These are phyloP conservation scores for Eupeodes luniger DNA, from an alignment of 2,888 invertebrate species.

Conservation along the genomic window DNA sequence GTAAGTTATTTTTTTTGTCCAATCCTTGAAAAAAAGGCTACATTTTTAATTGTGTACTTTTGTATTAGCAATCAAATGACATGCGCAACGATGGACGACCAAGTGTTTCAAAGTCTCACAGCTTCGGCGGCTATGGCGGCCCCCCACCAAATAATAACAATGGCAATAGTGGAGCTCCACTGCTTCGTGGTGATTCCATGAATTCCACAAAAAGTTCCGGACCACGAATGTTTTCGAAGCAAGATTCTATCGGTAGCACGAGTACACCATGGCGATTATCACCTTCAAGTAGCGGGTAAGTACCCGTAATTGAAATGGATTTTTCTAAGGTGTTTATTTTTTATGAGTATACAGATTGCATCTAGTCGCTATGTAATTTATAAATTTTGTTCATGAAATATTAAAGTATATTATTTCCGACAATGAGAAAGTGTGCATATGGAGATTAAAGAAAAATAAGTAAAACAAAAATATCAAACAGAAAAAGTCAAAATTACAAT, in stretches of 20 bases:
- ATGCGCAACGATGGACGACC: constrained; percentile 83
- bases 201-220: constrained; percentile 88
- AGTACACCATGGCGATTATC: constrained; percentile 84
- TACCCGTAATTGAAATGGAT: constrained; percentile 51
- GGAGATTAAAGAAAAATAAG: constrained; percentile 40
- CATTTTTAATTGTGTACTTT: not conserved
- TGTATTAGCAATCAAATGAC: constrained; percentile 79
- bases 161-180: constrained; percentile 84
- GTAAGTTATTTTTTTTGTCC: not conserved
- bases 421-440: constrained; percentile 61
- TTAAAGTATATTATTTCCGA: constrained; percentile 59
- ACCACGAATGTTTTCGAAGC: constrained; percentile 89
- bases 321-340: constrained; percentile 32
- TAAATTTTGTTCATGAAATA: constrained; percentile 67
- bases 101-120: constrained; percentile 92
- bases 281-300: constrained; percentile 84
- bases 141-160: constrained; percentile 86
- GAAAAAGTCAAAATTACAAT: constrained; percentile 56
- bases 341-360: constrained; percentile 63
- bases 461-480: not conserved
- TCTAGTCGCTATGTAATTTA: constrained; percentile 66
- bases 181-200: constrained; percentile 87
- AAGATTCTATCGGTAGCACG: constrained; percentile 84
- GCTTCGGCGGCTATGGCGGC: constrained; percentile 93
- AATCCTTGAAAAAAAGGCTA: too few relatives aligned